These are phyloP conservation scores for Phragmatobia fuliginosa DNA, from an alignment of 2,888 invertebrate species.

Conservation along the genomic window DNA sequence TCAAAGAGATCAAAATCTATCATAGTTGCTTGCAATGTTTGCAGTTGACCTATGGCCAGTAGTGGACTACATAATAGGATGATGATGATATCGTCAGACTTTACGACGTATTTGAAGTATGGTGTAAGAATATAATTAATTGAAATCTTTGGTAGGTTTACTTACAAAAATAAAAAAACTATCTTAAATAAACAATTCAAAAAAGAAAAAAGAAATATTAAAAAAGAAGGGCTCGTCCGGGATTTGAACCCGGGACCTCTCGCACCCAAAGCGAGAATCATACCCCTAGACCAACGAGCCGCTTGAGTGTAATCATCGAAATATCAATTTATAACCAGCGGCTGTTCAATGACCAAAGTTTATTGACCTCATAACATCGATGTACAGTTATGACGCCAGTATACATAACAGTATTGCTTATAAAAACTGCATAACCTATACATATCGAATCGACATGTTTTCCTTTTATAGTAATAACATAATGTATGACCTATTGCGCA, in stretches of 20 bases:
- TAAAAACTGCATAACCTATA: background rate
- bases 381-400: conserved; percentile 29
- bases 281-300: conserved; percentile 88
- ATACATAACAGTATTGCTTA: conserved; percentile 7
- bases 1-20: too few species aligned
- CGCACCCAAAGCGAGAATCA: conserved; percentile 88
- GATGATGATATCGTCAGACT: too few species aligned
- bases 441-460: conserved; percentile 13
- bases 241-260: conserved; percentile 88
- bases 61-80: too few species aligned
- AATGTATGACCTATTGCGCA: background rate
- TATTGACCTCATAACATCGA: conserved; percentile 11
- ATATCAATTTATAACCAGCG: conserved; percentile 34
- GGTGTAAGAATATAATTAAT: too few species aligned
- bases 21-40: too few species aligned
- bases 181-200: too few species aligned
- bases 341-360: conserved; percentile 1
- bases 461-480: background rate
- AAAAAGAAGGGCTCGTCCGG: conserved; percentile 83
- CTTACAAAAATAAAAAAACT: too few species aligned
- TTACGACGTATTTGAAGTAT: too few species aligned
- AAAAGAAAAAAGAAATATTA: too few species aligned
- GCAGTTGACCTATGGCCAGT: too few species aligned
- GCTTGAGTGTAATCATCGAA: conserved; percentile 34
- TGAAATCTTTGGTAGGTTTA: too few species aligned